A percentile compares a stretch with the other conserved stretches of the same genome.
Evolutionary conservation across 2,797 vertebrate species (phyloP).

Genomic region (Parauchenoglanis punctatus): DNA sequence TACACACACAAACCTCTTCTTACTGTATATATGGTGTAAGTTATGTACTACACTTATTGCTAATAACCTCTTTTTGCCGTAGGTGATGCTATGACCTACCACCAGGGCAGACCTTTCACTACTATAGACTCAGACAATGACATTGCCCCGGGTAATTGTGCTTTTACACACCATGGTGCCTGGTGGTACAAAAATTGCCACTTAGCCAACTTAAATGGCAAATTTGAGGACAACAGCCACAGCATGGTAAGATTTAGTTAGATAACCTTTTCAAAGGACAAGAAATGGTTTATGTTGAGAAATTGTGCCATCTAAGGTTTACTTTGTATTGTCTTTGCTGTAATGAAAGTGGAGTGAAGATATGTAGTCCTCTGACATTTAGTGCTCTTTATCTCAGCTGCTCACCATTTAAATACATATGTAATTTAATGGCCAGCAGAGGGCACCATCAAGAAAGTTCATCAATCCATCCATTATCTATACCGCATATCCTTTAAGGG

Average conservation of each 20-base stretch:
- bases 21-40: neutral
- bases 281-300: neutral
- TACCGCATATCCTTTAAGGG: no score
- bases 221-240: slow-evolving; percentile 82
- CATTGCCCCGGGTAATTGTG: slow-evolving; percentile 87
- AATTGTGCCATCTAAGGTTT: neutral
- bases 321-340: neutral
- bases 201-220: slow-evolving; percentile 85
- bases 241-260: slow-evolving; percentile 80
- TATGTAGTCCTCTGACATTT: no score
- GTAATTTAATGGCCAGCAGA: neutral
- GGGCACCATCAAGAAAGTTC: neutral
- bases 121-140: slow-evolving; percentile 86
- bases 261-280: neutral
- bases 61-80: slow-evolving; percentile 28
- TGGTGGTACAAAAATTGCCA: slow-evolving; percentile 95
- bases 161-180: slow-evolving; percentile 80
- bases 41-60: neutral
- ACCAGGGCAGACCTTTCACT: slow-evolving; percentile 84
- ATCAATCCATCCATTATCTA: no score
- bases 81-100: slow-evolving; percentile 89
- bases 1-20: neutral
- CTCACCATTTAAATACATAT: neutral
- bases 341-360: no score
- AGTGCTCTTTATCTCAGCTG: neutral